Conservation (phyloP, 2,113 vertebrate species). For the Xerus inauris region DNA sequence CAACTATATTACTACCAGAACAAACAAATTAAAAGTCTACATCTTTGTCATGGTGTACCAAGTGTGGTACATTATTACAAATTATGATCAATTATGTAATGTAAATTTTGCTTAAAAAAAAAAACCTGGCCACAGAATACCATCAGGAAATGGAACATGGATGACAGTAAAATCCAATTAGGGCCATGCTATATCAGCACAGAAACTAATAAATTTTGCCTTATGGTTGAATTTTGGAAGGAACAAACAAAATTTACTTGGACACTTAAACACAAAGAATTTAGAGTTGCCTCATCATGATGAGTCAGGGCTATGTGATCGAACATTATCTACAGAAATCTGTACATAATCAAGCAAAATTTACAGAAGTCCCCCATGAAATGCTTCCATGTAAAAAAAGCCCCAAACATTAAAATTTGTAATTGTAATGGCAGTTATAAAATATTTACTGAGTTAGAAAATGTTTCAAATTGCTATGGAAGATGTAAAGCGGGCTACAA, state of each 20-base stretch:
- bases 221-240: neutral
- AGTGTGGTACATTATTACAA: neutral
- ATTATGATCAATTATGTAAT: neutral
- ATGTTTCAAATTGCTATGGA: constrained; percentile 3
- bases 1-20: neutral
- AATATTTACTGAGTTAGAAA: neutral
- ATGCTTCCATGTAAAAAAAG: neutral
- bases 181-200: neutral
- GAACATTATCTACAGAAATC: neutral
- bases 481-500: neutral
- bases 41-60: neutral
- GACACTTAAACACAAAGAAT: neutral
- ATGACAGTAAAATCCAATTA: neutral
- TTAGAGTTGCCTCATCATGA: neutral
- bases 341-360: neutral
- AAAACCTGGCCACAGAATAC: neutral
- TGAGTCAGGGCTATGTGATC: neutral
- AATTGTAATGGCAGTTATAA: neutral
- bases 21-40: neutral
- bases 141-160: neutral
- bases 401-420: neutral
- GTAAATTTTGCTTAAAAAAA: neutral
- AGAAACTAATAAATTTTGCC: neutral
- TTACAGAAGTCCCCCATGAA: neutral
- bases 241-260: neutral